Base-by-base conservation (phyloP, 2,113 vertebrate genomes). In the Verasper variegatus region DNA sequence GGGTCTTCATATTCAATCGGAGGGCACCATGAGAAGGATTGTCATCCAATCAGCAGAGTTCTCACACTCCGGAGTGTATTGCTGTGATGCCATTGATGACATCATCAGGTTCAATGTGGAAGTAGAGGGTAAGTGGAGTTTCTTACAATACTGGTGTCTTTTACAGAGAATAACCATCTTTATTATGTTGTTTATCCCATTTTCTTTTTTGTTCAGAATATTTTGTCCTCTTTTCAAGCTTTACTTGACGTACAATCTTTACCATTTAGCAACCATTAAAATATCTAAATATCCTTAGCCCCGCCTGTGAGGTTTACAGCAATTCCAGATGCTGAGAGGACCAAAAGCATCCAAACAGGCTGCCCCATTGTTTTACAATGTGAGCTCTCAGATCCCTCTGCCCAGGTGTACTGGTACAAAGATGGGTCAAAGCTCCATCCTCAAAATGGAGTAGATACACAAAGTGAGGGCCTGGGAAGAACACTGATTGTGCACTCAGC, bases 81-180 rank as follows among this genome's bases (percentile, higher is more conserved):
- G 93, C 86, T 96, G 95, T 35, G 94, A 95, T 66, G 94, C 94
- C 65, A 94, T 94, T 47, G 94, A 96, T 82, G 95, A 95, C 26
- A 92, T 94, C 82, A 94, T 95, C 70, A 91, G 93, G 68, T 96
- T 96, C 88, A 95, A 94, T 54, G 94, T 96, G 74, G 94, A 95
- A 84, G 94, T 96, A 49, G 92, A 95, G 76, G 94, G 95, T 96
- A 77, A 94, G 93, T 89, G 63, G 49, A 71, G 14, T 37, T 77
- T 70, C 35, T 64, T 68, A 69, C 13, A 68, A 35, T 51, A 58
- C 1, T 64, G 23, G 7, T 67, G 57, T 86, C 52, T 78, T 57
- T 42, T 7, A 68, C 10, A 42, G 42, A 77, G 23, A 80, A 75
- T 85, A 75, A 85, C 68, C 71, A 82, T 63, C 51, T 87, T 82